phyloP scores from a whole-genome alignment of 2,797 vertebrate species.

The Phyllotis vaccarum region DNA sequence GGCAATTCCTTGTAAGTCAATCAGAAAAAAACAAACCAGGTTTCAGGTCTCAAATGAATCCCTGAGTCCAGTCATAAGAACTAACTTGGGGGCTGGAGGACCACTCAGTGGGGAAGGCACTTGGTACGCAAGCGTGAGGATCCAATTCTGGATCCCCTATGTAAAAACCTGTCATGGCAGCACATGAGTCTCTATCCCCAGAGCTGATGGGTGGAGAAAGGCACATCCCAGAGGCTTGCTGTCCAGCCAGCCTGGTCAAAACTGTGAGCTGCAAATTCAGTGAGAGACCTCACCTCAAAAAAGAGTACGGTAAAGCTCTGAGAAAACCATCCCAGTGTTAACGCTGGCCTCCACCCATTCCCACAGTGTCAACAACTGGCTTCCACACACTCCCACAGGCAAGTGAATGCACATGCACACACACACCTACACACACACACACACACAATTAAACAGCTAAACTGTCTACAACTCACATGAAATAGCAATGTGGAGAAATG shows the following conservation, averaged over 20 bases:
- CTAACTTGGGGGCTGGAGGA: not conserved
- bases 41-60: not conserved
- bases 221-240: not conserved
- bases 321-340: not conserved
- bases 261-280: not conserved
- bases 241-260: not conserved
- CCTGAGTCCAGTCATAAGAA: not conserved
- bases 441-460: not conserved
- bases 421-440: too few species aligned
- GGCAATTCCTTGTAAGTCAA: slow-evolving; percentile 23
- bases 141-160: too few species aligned
- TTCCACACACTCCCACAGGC: too few species aligned
- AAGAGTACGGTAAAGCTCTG: not conserved
- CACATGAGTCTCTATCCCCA: not conserved
- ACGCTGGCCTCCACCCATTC: too few species aligned
- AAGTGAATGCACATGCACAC: not conserved
- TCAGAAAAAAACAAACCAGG: not conserved
- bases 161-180: not conserved
- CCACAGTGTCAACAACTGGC: too few species aligned
- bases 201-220: not conserved
- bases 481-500: not conserved
- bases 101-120: not conserved
- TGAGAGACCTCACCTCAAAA: not conserved
- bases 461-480: not conserved
- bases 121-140: too few species aligned